Evolutionary conservation across 2,888 invertebrate species (phyloP).

Genomic region (Apamea monoglypha): DNA sequence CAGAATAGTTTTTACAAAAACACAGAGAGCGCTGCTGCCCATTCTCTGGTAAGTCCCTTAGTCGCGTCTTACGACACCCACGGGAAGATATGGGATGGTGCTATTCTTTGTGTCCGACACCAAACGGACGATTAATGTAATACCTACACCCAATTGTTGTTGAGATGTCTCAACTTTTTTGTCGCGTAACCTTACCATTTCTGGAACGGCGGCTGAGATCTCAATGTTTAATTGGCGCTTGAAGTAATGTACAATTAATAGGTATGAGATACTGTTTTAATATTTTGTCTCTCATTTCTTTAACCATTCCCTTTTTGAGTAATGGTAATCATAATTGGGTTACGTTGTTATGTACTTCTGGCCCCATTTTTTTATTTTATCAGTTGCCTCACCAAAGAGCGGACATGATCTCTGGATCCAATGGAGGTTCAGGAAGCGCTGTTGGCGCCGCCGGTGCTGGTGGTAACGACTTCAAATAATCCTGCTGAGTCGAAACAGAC

Average conservation of each 20-base stretch:
- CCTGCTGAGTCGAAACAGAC: neutral
- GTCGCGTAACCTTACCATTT: no score
- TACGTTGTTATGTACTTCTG: conserved; percentile 12
- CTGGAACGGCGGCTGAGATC: no score
- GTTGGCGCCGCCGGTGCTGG: neutral
- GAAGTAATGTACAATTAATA: conserved; percentile 23
- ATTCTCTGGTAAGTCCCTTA: no score
- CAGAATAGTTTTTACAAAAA: no score
- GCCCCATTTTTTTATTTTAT: conserved; percentile 9
- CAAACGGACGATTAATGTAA: no score
- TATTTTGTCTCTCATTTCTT: neutral
- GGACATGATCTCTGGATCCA: conserved; percentile 29
- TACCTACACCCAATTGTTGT: no score
- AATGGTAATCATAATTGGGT: conserved; percentile 20
- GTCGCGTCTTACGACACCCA: no score
- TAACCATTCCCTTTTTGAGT: neutral
- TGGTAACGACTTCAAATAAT: neutral
- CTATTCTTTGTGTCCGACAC: no score
- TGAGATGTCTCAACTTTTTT: no score
- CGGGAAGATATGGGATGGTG: no score
- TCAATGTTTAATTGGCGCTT: conserved; percentile 26
- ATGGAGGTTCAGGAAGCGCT: conserved; percentile 4
- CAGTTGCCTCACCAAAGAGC: conserved; percentile 30
- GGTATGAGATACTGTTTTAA: conserved; percentile 4
- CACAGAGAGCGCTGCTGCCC: no score